Evolutionary conservation across 2,113 vertebrate genomes (phyloP).

Genomic region (Cromileptes altivelis): DNA sequence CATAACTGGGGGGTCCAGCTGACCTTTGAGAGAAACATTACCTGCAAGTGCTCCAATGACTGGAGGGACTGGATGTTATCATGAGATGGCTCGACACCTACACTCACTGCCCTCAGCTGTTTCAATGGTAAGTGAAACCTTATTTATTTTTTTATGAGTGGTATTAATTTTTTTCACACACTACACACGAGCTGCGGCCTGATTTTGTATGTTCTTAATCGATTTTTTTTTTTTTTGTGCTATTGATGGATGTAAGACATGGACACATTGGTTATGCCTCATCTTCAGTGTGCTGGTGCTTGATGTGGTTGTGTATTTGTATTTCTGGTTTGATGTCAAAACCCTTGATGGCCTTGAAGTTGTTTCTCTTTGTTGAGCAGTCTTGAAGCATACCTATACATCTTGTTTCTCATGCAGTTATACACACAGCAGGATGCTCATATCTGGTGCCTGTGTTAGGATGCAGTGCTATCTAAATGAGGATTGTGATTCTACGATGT

Average conservation of each 20-base stretch:
- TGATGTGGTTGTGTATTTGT: background rate
- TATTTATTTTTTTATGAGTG: background rate
- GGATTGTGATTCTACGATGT: too few species aligned
- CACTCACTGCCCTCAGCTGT: background rate
- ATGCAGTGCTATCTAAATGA: too few species aligned
- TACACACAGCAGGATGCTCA: background rate
- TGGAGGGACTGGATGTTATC: constrained; percentile 5
- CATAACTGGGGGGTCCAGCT: constrained; percentile 6
- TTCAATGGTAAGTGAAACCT: background rate
- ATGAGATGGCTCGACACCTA: background rate
- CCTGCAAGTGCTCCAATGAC: constrained; percentile 25
- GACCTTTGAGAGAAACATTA: constrained; percentile 39
- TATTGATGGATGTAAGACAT: background rate
- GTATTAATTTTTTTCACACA: background rate
- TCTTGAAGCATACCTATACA: background rate
- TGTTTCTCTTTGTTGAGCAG: background rate
- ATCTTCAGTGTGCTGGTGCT: background rate
- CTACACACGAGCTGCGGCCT: background rate
- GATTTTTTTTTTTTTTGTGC: background rate
- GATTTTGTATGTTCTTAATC: background rate
- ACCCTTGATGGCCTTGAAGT: background rate
- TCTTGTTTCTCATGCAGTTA: background rate
- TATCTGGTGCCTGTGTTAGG: background rate
- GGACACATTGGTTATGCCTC: background rate
- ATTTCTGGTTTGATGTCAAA: background rate